Evolutionary conservation across 2,113 vertebrate species (phyloP).

Genomic region (Eretmochelys imbricata): DNA sequence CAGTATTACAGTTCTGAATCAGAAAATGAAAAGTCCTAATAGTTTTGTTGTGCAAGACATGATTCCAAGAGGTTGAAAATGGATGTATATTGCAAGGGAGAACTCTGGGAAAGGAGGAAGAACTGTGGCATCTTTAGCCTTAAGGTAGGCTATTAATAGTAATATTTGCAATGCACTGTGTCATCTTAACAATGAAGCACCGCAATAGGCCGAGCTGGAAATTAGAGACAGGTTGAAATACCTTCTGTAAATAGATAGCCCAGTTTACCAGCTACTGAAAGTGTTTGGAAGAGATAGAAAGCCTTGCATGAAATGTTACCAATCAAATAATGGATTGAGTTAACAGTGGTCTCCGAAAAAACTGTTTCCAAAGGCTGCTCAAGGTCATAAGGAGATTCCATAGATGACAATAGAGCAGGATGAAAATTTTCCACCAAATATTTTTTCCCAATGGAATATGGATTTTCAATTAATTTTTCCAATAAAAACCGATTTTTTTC

Average conservation of each 20-base stretch:
- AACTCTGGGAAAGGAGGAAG: constrained; percentile 32
- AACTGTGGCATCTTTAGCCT: constrained; percentile 19
- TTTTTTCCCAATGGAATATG: neutral
- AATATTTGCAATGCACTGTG: neutral
- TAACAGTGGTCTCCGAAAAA: neutral
- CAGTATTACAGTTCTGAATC: neutral
- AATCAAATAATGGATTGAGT: neutral
- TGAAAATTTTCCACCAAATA: neutral
- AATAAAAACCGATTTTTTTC: neutral
- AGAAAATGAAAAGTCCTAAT: constrained; percentile 11
- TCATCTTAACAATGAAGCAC: neutral
- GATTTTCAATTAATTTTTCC: neutral
- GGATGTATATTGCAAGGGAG: constrained; percentile 31
- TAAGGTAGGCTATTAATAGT: constrained; percentile 29
- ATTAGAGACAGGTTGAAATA: neutral
- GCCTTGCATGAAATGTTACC: neutral
- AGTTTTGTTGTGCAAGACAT: neutral
- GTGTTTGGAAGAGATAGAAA: neutral
- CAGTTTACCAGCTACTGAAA: neutral
- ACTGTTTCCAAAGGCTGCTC: neutral
- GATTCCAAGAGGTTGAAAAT: constrained; percentile 42
- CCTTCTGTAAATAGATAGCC: neutral
- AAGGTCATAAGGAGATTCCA: neutral
- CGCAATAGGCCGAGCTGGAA: neutral
- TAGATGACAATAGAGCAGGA: neutral